These are phyloP conservation scores for Nyctibius bracteatus DNA, from an alignment of 2,113 vertebrate species.

Conservation along the genomic window DNA sequence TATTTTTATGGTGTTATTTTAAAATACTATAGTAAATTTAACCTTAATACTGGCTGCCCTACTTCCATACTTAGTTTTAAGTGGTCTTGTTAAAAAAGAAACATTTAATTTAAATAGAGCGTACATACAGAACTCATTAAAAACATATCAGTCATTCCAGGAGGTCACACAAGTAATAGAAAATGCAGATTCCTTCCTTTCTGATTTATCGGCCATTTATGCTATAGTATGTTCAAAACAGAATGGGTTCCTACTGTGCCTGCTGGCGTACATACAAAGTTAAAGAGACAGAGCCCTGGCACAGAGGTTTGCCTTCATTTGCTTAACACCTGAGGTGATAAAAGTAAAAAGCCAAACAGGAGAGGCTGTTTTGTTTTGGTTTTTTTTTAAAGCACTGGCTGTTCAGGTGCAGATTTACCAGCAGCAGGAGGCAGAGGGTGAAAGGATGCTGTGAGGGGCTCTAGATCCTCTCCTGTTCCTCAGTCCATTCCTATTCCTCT, in stretches of 20 bases:
- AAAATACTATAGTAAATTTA: background rate
- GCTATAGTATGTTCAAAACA: background rate
- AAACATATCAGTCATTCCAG: background rate
- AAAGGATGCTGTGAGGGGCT: background rate
- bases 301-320: conserved; percentile 6
- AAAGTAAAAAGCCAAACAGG: background rate
- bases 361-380: background rate
- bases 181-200: background rate
- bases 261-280: background rate
- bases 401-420: background rate
- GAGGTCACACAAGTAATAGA: background rate
- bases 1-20: conserved; percentile 31
- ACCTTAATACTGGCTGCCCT: background rate
- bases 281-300: conserved; percentile 25
- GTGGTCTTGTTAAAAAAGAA: background rate
- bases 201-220: background rate
- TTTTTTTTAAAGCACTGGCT: background rate
- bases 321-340: background rate
- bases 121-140: background rate
- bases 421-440: background rate
- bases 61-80: background rate
- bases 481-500: background rate
- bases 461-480: background rate
- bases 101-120: background rate
- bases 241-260: background rate